Conservation (phyloP, 2,888 invertebrate species). For the Amphimallon solstitiale region DNA sequence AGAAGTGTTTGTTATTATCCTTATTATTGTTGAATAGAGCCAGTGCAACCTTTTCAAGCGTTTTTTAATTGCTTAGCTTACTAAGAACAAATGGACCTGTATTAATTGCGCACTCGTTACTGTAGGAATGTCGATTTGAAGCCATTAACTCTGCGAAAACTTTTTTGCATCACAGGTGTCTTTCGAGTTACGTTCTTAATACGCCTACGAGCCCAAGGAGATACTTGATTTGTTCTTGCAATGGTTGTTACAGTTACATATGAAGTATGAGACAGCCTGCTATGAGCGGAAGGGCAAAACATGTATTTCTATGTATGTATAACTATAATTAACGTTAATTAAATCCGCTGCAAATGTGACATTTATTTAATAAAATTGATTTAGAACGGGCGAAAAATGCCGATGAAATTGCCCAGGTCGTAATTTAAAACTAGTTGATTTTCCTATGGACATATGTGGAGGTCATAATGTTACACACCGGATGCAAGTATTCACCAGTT, state of each 20-base stretch:
- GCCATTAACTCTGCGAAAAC: slow-evolving; percentile 26
- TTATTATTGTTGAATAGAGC: slow-evolving; percentile 10
- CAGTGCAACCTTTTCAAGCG: slow-evolving; percentile 10
- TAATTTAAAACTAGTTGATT: too few relatives aligned
- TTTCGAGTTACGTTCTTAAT: slow-evolving; percentile 9
- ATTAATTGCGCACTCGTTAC: slow-evolving; percentile 28
- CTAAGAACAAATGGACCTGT: slow-evolving; percentile 24
- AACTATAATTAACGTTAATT: slow-evolving; percentile 33
- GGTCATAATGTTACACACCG: too few relatives aligned
- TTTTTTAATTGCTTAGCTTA: slow-evolving; percentile 19
- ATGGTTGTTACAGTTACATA: slow-evolving; percentile 18
- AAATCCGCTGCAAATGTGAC: slow-evolving; percentile 29
- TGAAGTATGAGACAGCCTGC: background rate
- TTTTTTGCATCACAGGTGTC: slow-evolving; percentile 28
- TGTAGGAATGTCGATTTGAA: slow-evolving; percentile 28
- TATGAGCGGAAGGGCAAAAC: background rate
- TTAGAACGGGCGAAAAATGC: slow-evolving; percentile 2
- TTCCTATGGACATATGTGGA: too few relatives aligned
- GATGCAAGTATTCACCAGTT: too few relatives aligned
- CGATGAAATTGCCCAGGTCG: background rate
- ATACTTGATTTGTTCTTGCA: slow-evolving; percentile 11
- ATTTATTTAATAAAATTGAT: slow-evolving; percentile 36
- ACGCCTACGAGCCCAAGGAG: slow-evolving; percentile 20
- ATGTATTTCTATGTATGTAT: background rate
- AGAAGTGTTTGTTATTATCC: slow-evolving; percentile 9